Base-by-base conservation (phyloP, 2,888 invertebrate genomes). In the Pantelozetes paolii region DNA sequence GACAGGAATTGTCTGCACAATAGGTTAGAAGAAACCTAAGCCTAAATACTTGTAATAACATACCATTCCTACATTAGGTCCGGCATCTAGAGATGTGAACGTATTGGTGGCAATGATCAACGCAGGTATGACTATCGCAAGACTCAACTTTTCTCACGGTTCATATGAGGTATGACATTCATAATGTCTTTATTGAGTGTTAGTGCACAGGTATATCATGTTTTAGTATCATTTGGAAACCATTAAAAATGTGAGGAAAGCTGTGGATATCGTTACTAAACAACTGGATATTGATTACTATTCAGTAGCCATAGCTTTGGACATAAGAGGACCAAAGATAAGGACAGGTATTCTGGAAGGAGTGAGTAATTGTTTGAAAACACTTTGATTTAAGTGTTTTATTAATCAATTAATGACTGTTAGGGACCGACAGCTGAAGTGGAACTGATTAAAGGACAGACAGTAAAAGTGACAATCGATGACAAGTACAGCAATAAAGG, bases 291-390 rank as follows among this genome's bases (percentile, higher is more conserved):
- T 89, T 78, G 86, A 86, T 15, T 88, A 88, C 18, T 79, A 82
- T 81, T 90, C 95, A 0, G 86, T 97, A 62, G 98, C 95, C 57
- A 92, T 99, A 81, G 98, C 98, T 48, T 85, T 99, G 77, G 98
- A 99, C 81, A 99, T 98, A 11, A 98, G 98, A 83, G 98, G 98
- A 3, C 97, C 98, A 0, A 98, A 98, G 84, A 99, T 98, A 81
- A 89, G 98, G 81, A 98, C 97, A 76, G 98, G 98, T 20, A 86
- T 97, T 42, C 86, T 97, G 77, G 90, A 90, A 82, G 96, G 94
- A 77, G 96, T 95, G 86, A 87, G 90, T 75, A 42, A 30, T n/a
- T 50, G 42, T 42, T 59, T 15, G 57, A 72, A 13, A 54, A n/a
- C n/a, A n/a, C n/a, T n/a, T n/a, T n/a, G n/a, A n/a, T n/a, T n/a